These are phyloP conservation scores for Saxidomus purpurata DNA, from an alignment of 1,140 invertebrate genomes.

Conservation along the genomic window DNA sequence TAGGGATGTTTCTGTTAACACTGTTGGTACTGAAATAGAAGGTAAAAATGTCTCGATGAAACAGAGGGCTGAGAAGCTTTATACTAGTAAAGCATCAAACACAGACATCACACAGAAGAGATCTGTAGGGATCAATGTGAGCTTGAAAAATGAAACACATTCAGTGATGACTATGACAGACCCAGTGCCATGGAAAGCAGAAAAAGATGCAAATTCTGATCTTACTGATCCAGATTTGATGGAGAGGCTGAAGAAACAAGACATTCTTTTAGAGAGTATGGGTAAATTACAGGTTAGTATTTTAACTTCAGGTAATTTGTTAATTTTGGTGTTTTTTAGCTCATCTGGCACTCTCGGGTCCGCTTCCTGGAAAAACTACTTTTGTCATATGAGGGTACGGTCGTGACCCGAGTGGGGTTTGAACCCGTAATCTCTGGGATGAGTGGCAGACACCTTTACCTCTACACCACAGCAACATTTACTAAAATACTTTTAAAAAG, in stretches of 20 bases:
- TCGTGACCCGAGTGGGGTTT: no score
- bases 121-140: constrained; percentile 33
- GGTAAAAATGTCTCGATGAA: not conserved
- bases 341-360: no score
- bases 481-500: no score
- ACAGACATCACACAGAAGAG: constrained; percentile 5
- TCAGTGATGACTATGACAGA: constrained; percentile 3
- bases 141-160: not conserved
- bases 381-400: no score
- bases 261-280: not conserved
- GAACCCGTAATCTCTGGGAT: no score
- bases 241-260: not conserved
- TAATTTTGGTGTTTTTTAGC: no score
- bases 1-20: constrained; percentile 51
- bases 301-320: no score
- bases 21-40: not conserved
- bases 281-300: not conserved
- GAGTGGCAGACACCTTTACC: no score
- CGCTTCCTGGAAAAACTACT: no score
- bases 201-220: not conserved
- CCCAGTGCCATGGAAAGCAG: not conserved
- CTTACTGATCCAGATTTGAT: not conserved
- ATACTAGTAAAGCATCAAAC: not conserved
- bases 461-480: no score
- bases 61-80: not conserved